phyloP scores from a whole-genome alignment of 1,140 invertebrate genomes.

The Platyscapa corneri region DNA sequence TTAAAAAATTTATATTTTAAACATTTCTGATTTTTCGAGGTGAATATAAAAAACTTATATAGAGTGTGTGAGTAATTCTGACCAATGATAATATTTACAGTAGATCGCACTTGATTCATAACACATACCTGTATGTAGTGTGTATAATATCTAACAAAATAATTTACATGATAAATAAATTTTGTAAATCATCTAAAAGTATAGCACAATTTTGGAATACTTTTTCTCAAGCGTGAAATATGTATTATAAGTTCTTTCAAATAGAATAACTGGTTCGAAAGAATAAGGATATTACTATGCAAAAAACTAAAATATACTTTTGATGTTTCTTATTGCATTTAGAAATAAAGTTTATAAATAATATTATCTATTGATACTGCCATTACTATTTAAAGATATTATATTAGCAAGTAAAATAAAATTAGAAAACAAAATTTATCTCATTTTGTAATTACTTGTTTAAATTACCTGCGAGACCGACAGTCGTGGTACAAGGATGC shows the following conservation, averaged over 20 bases:
- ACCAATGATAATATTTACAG: too few species aligned
- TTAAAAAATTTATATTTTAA: too few species aligned
- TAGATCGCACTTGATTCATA: too few species aligned
- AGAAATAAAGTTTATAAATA: background rate
- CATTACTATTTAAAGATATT: too few species aligned
- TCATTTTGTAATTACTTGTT: background rate
- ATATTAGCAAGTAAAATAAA: too few species aligned
- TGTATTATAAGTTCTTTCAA: background rate
- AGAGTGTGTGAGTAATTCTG: too few species aligned
- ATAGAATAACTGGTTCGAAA: background rate
- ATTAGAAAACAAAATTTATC: background rate
- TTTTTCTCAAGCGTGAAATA: background rate
- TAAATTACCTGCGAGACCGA: conserved; percentile 34
- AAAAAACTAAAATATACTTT: background rate
- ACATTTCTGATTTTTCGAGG: too few species aligned
- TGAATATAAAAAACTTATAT: too few species aligned
- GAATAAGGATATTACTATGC: too few species aligned
- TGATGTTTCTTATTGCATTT: background rate
- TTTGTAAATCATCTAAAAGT: background rate
- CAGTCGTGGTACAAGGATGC: conserved; percentile 7
- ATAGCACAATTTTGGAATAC: background rate
- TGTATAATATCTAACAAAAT: too few species aligned
- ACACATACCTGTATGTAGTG: too few species aligned
- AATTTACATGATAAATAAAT: background rate
- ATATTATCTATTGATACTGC: too few species aligned